Evolutionary conservation across 2,888 invertebrate species (phyloP).

Genomic region (Cheilosia soror): DNA sequence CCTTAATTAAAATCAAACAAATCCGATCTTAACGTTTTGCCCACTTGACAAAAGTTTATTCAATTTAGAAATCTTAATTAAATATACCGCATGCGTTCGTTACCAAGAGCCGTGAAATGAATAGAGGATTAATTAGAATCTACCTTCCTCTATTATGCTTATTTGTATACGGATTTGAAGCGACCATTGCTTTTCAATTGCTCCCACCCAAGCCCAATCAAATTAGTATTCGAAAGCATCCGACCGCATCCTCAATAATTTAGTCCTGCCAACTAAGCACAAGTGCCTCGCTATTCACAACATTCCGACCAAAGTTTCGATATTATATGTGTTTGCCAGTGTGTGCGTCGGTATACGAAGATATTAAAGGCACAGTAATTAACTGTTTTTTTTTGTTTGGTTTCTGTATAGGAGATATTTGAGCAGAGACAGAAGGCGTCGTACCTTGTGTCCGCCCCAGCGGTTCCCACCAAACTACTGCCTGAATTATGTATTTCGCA

Average conservation of each 20-base stretch:
- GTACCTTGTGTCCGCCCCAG: constrained; percentile 41
- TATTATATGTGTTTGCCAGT: constrained; percentile 33
- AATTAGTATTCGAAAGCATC: constrained; percentile 75
- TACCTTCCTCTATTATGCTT: constrained; percentile 69
- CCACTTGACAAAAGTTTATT: constrained; percentile 61
- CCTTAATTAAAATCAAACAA: constrained; percentile 64
- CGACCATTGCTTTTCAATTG: constrained; percentile 74
- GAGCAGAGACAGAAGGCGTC: constrained; percentile 27
- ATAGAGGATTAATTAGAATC: constrained; percentile 72
- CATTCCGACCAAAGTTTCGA: constrained; percentile 57
- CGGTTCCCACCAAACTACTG: constrained; percentile 50
- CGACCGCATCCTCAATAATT: constrained; percentile 75
- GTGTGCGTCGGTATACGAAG: constrained; percentile 26
- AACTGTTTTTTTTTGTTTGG: constrained; percentile 39
- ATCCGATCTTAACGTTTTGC: constrained; percentile 53
- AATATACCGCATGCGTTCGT: constrained; percentile 42
- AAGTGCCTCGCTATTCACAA: constrained; percentile 71
- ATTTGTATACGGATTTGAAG: constrained; percentile 63
- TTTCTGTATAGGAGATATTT: constrained; percentile 1
- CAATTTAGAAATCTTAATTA: constrained; percentile 65
- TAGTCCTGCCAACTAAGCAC: constrained; percentile 74
- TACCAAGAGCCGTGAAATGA: constrained; percentile 70
- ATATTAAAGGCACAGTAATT: constrained; percentile 67
- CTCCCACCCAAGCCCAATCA: constrained; percentile 70
- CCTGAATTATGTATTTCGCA: constrained; percentile 57